phyloP scores from a whole-genome alignment of 2,797 vertebrate genomes.

The Lacerta bilineata region DNA sequence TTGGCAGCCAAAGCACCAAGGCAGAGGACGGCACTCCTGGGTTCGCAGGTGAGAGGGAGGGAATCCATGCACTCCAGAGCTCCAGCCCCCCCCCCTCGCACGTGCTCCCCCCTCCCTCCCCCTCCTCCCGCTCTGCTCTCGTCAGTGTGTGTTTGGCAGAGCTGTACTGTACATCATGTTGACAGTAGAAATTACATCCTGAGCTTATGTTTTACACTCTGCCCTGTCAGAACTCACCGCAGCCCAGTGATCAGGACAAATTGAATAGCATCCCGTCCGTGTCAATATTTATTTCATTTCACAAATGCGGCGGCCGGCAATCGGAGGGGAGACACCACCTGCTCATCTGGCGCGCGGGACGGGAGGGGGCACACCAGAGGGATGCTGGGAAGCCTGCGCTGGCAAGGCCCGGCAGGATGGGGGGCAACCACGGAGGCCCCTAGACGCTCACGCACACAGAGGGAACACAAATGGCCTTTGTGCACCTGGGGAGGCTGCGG shows the following conservation, averaged over 20 bases:
- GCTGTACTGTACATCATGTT: constrained; percentile 84
- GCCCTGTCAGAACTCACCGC: constrained; percentile 84
- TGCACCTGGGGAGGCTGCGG: no score
- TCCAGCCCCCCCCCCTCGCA: background rate
- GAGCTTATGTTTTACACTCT: constrained; percentile 83
- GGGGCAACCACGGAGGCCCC: background rate
- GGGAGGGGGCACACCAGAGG: background rate
- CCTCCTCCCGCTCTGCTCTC: constrained; percentile 16
- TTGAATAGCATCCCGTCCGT: constrained; percentile 84
- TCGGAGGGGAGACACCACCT: constrained; percentile 45
- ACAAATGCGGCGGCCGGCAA: constrained; percentile 66
- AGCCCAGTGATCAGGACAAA: constrained; percentile 88
- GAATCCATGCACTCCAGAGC: background rate
- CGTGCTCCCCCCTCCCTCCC: background rate
- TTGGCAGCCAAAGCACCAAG: background rate
- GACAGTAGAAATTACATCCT: constrained; percentile 87
- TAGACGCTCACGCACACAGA: no score
- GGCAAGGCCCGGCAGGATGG: background rate
- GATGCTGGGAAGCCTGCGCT: background rate
- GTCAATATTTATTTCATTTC: constrained; percentile 87
- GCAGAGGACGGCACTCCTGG: no score
- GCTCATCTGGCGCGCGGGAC: background rate
- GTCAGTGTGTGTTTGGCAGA: constrained; percentile 73
- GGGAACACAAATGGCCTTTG: no score
- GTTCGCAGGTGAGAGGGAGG: no score